Base-by-base conservation (phyloP, 2,113 vertebrate species). In the Callochromis pleurospilus region DNA sequence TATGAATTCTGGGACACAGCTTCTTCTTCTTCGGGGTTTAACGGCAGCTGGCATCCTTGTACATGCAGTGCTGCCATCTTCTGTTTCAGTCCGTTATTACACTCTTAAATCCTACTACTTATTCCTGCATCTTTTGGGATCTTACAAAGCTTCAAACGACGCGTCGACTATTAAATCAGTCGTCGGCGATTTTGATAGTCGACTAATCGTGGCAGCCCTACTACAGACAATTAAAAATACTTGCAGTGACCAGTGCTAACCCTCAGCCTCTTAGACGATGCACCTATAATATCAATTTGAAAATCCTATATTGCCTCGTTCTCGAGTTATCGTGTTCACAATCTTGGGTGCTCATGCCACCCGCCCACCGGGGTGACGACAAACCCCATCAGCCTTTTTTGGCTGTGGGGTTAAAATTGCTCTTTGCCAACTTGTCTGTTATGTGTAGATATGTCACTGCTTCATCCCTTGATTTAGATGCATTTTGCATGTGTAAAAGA, bases 311-410 rank as follows among this genome's bases (percentile, higher is more conserved):
- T 33, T 10, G 29, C 29, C 31, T 36, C 6, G 17, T 36, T 62
- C 58, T 62, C 3, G 3, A 33, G 29, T 60, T 60, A 19, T 60
- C 2, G 6, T 19, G 29, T 62, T 62, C 3, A 60, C 29, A 60
- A 17, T 31, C 56, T 10, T 33, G 56, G 9, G 29, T 33, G 56
- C 29, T 60, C 5, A 3, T 62, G 58, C 58, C 29, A 33, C 29
- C 15, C 0, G 1, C 9, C 29, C 56, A 60, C 29, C 0, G 2
- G 2, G 15, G 15, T 60, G 56, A 60, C 2, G 15, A 60, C 56
- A 60, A 6, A 60, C 29, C 9, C 56, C 29, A 33, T 17, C 29
- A 19, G 56, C 15, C 56, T 60, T 33, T 19, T 19, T 33, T 33
- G 29, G 15, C 29, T 62, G 58, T 33, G 29, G 58, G 2, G 15